Evolutionary conservation across 30 jellyfish, hydroid and myxozoan genomes (phyloP), one percentile per base, ranked within the genome.

Genomic region (Hydra vulgaris): DNA sequence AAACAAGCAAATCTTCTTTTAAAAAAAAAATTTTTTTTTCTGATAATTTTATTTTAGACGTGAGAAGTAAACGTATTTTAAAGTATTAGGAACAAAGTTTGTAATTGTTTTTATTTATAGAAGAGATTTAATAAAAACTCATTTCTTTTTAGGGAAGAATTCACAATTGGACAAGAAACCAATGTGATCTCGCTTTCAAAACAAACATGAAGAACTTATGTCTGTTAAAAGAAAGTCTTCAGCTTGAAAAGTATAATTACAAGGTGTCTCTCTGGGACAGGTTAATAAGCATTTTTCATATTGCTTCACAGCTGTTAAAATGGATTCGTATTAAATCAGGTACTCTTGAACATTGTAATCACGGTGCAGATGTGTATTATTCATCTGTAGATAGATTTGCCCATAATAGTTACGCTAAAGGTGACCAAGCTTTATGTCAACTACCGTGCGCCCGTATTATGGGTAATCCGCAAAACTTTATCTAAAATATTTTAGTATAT

Each of bases 361-460:
- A 81, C 8, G 88, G 88, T 8, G 53, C 79, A n/a, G 61, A 72
- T 24, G 83, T 81, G 5, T 81, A 81, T 23, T 81, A 71, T 77
- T 27, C 18, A 8, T 74, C 79, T 3, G 85, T 72, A 1, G 85
- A 81, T 19, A 84, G 79, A 25, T 70, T 81, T 88, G 76, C 71
- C 74, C 91, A 66, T 85, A 82, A 76, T 53, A 25, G 26, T 27
- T 76, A 18, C 78, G 84, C 54, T 12, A 76, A 22, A 8, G 84
- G 84, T 16, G 81, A 73, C 27, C n/a, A n/a, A n/a, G n/a, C n/a
- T n/a, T 17, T 76, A 54, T 76, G 84, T 76, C 23, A 26, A 8
- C 12, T 5, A 23, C 8, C 23, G 8, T 76, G 84, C 78, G 78
- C 84, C 16, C 24, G 54, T 17, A 18, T 53, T 18, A 17, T 25